Evolutionary conservation across 2,888 invertebrate genomes (phyloP), one percentile per base, ranked within the genome.

Genomic region (Luffia ferchaultella): DNA sequence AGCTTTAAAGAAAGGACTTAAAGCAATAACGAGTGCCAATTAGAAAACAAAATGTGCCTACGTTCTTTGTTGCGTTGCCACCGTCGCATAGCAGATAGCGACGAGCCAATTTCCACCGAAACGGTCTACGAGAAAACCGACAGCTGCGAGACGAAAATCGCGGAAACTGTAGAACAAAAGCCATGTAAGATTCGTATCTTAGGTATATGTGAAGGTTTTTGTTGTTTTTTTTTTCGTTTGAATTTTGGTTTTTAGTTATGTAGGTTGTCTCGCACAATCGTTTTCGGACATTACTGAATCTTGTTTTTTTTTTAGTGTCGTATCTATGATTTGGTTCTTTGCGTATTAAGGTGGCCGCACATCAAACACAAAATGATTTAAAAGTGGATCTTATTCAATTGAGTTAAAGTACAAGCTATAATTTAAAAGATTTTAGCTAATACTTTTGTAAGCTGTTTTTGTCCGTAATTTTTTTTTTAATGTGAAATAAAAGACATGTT

Each of bases 11-110:
- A 30, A 7, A 12, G 3, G 30, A 12, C 12, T 7, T 30, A 3
- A 12, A 30, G 30, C 30, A 12, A 3, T 30, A 30, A 30, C 5
- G 5, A 30, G 30, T 30, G 30, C 30, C 12, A 12, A 30, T 12
- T 3, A 30, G 5, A 12, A 30, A 30, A 30, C 59, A 62, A 67
- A 45, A 83, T 83, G 83, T 83, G 83, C 64, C 30, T 30, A 30
- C 79, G 79, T 65, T 80, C 80, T 60, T 83, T 82, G 80, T 62
- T 80, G 54, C 65, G 75, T 58, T 79, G 77, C 62, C 70, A 79
- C 50, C 67, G 77, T 55, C 71, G 75, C 15, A 75, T 80, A 56
- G 76, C 55, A 52, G 78, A 76, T 58, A 74, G 73, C 52, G 61
- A 69, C 9, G 71, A 67, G 53, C 58, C 63, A 56, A 62, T 66